Evolutionary conservation across 1,140 invertebrate genomes (phyloP).

Genomic region (Trachymyrmex cornetzi): DNA sequence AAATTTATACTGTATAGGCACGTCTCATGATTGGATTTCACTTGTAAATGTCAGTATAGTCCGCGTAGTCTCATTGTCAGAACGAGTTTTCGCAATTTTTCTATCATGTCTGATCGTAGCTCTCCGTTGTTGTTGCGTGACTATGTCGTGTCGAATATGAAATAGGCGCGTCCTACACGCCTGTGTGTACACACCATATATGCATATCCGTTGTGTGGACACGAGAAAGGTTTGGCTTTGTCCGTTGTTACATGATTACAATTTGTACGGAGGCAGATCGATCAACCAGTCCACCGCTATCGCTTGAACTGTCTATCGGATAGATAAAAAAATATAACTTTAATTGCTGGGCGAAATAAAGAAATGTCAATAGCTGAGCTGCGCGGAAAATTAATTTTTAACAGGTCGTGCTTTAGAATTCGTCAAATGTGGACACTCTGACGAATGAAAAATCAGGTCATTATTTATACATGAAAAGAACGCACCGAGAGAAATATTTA

Average conservation of each 20-base stretch:
- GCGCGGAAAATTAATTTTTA: neutral
- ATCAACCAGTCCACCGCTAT: neutral
- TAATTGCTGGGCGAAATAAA: slow-evolving; percentile 6
- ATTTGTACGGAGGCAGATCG: slow-evolving; percentile 31
- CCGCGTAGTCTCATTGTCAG: neutral
- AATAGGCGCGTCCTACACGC: slow-evolving; percentile 68
- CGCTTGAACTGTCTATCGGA: neutral
- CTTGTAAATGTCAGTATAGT: slow-evolving; percentile 10
- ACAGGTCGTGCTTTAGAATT: neutral
- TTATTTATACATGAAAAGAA: neutral
- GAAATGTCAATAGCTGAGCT: neutral
- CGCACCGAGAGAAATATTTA: no score
- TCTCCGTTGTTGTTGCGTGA: slow-evolving; percentile 59
- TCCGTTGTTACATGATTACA: slow-evolving; percentile 52
- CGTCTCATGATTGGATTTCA: slow-evolving; percentile 19
- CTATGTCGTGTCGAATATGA: slow-evolving; percentile 64
- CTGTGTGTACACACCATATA: slow-evolving; percentile 64
- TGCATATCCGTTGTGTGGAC: slow-evolving; percentile 44
- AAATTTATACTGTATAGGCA: neutral
- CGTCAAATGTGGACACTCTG: neutral
- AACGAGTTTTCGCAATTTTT: slow-evolving; percentile 28
- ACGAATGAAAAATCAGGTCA: no score
- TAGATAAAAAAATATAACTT: neutral
- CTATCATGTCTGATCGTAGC: slow-evolving; percentile 4
- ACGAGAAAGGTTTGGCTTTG: slow-evolving; percentile 58